A percentile compares a stretch with the other conserved stretches of the same genome.
These are phyloP conservation scores for Cephus cinctus DNA, from an alignment of 1,140 invertebrate genomes.

Conservation along the genomic window DNA sequence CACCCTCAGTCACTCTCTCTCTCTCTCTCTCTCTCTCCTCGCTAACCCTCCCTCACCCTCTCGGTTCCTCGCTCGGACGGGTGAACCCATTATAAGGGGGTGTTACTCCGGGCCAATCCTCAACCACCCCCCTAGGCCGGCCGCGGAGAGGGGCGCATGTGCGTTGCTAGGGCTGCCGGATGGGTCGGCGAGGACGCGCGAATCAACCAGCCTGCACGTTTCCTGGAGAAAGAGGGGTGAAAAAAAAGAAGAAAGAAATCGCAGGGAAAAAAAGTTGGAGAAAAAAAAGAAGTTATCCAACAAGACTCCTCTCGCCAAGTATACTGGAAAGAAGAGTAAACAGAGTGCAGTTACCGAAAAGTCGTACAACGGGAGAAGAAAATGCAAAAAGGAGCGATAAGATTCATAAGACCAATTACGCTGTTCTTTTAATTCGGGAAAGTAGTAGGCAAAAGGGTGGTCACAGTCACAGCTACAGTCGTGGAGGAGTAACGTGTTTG, in stretches of 20 bases:
- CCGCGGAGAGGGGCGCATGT: constrained; percentile 52
- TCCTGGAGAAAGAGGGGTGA: too few species aligned
- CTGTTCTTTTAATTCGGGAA: too few species aligned
- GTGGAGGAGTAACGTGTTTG: constrained; percentile 11
- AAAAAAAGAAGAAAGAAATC: too few species aligned
- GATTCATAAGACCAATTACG: too few species aligned
- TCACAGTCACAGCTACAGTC: constrained; percentile 19
- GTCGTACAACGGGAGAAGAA: too few species aligned
- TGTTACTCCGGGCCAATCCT: constrained; percentile 58
- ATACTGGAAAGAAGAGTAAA: too few species aligned
- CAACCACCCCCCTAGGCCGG: constrained; percentile 45
- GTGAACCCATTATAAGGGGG: constrained; percentile 58
- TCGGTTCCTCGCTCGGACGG: constrained; percentile 43
- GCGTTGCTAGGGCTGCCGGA: constrained; percentile 56
- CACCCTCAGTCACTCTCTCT: constrained; percentile 20
- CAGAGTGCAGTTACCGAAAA: too few species aligned
- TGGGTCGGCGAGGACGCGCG: constrained; percentile 42
- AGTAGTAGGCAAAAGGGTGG: constrained; percentile 20
- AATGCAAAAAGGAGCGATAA: too few species aligned
- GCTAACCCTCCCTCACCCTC: constrained; percentile 20
- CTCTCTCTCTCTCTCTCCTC: constrained; percentile 23
- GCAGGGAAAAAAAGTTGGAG: too few species aligned
- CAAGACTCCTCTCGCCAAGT: too few species aligned
- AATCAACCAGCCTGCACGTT: constrained; percentile 27
- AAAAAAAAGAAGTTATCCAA: too few species aligned